A percentile compares a stretch with the other conserved stretches of the same genome.
These are phyloP conservation scores for Phalacrocorax aristotelis DNA, from an alignment of 2,113 vertebrate genomes.

Conservation along the genomic window DNA sequence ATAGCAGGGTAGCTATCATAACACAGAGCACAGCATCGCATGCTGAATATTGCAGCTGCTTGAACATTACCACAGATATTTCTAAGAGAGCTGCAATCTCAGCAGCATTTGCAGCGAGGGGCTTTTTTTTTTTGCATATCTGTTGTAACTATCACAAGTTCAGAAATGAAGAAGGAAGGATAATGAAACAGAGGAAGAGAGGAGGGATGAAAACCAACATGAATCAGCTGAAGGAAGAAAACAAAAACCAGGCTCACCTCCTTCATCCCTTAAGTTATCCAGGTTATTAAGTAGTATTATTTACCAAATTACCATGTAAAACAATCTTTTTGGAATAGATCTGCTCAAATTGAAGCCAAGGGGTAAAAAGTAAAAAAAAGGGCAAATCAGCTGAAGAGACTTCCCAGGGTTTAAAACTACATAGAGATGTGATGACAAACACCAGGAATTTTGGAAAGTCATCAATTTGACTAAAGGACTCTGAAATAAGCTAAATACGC, in stretches of 20 bases:
- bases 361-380: neutral
- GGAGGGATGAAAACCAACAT: neutral
- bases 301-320: neutral
- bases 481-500: neutral
- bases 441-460: neutral
- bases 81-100: neutral
- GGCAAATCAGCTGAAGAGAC: neutral
- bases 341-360: neutral
- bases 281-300: neutral
- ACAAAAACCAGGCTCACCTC: neutral
- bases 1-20: constrained; percentile 30
- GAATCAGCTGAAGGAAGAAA: neutral
- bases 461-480: neutral
- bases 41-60: neutral
- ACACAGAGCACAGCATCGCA: neutral
- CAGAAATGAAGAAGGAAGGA: neutral
- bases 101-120: neutral
- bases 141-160: neutral
- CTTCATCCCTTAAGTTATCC: neutral
- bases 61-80: neutral
- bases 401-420: neutral
- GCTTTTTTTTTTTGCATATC: neutral
- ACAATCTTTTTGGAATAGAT: neutral
- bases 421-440: neutral
- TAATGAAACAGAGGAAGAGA: neutral